Percentiles rank a stretch among this genome's conserved stretches.
These are phyloP conservation scores for Scrobipalpa costella DNA, from an alignment of 2,888 invertebrate genomes.

Conservation along the genomic window DNA sequence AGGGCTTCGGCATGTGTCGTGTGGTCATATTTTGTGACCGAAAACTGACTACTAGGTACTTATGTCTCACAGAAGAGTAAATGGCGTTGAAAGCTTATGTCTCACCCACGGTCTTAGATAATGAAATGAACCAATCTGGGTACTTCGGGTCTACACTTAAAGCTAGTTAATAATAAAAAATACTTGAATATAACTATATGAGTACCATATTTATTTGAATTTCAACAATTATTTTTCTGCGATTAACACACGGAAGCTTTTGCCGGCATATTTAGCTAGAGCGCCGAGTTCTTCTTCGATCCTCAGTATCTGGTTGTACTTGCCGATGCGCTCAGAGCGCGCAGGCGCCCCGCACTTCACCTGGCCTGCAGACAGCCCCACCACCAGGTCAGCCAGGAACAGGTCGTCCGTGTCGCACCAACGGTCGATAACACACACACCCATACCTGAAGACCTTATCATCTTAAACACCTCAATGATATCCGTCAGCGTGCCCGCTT, in stretches of 20 bases:
- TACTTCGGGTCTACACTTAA: no score
- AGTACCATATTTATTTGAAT: no score
- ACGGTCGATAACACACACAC: conserved; percentile 73
- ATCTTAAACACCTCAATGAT: conserved; percentile 96
- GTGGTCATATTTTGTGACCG: no score
- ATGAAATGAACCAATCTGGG: no score
- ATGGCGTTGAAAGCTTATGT: no score
- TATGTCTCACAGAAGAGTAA: no score
- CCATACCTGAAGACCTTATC: conserved; percentile 98
- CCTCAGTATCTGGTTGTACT: conserved; percentile 98
- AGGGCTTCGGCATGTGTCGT: no score
- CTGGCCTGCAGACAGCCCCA: conserved; percentile 98
- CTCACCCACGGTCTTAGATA: no score
- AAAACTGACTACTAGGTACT: no score
- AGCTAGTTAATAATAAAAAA: no score
- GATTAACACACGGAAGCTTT: conserved; percentile 86
- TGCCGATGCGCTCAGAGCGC: conserved; percentile 96
- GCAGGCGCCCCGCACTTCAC: conserved; percentile 99
- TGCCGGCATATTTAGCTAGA: conserved; percentile 95
- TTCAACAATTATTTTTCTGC: conserved; percentile 3
- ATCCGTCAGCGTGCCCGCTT: conserved; percentile 98
- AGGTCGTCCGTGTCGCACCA: conserved; percentile 99
- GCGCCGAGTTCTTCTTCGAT: conserved; percentile 98
- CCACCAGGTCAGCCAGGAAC: conserved; percentile 98
- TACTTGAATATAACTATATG: no score